These are phyloP conservation scores for Bombus picipes DNA, from an alignment of 1,140 invertebrate genomes.

Conservation along the genomic window DNA sequence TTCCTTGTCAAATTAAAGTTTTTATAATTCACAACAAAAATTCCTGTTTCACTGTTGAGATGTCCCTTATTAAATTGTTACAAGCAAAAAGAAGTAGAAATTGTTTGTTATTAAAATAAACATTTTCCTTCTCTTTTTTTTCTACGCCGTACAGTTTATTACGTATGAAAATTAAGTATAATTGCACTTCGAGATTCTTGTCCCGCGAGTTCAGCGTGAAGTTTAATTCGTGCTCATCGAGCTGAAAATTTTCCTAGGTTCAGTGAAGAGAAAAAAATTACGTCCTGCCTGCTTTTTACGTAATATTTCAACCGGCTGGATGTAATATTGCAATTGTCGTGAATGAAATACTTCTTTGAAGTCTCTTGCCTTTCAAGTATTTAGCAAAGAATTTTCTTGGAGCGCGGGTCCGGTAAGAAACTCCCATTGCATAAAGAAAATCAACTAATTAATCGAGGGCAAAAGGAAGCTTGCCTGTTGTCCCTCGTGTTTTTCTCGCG, in stretches of 20 bases:
- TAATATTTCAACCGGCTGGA: constrained; percentile 7
- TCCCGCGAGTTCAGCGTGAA: constrained; percentile 6
- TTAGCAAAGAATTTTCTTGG: constrained; percentile 26
- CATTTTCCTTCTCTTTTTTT: background rate
- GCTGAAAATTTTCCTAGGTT: constrained; percentile 17
- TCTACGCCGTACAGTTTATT: background rate
- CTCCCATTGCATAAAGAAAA: constrained; percentile 5
- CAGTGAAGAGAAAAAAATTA: constrained; percentile 2
- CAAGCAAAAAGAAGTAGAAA: too few species aligned
- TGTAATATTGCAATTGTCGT: constrained; percentile 34
- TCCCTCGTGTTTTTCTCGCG: background rate
- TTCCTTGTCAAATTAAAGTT: background rate
- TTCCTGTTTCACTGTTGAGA: background rate
- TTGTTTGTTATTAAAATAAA: background rate
- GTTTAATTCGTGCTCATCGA: constrained; percentile 20
- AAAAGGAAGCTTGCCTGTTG: background rate
- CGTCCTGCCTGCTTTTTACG: background rate
- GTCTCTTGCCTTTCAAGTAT: constrained; percentile 26
- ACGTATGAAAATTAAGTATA: constrained; percentile 8
- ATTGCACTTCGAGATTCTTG: constrained; percentile 1
- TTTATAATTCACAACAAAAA: background rate
- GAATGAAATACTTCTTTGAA: constrained; percentile 35
- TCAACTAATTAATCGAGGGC: constrained; percentile 22
- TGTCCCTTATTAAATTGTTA: background rate
- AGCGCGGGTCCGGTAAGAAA: background rate